A percentile compares a stretch with the other conserved stretches of the same genome.
Evolutionary conservation across 2,113 vertebrate genomes (phyloP).

Genomic region (Asarcornis scutulata): DNA sequence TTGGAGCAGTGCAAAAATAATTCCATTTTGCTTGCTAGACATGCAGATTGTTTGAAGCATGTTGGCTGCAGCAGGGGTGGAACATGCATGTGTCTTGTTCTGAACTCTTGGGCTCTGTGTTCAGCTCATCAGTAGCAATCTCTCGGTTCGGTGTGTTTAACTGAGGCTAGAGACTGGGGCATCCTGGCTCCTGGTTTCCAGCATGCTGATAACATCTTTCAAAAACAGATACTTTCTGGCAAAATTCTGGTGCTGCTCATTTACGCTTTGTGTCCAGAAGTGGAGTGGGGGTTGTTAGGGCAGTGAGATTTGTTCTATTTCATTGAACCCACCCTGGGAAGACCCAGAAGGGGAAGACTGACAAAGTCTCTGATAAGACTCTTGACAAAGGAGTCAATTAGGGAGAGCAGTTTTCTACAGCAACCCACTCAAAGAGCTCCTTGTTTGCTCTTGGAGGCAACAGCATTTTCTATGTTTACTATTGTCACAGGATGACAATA

Average conservation of each 20-base stretch:
- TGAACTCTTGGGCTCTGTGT: neutral
- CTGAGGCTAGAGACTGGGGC: neutral
- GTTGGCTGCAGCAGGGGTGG: accelerated
- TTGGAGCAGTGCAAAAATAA: neutral
- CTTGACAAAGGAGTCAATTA: neutral
- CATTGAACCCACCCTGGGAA: neutral
- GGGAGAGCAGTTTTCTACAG: neutral
- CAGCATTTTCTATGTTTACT: neutral
- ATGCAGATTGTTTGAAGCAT: neutral
- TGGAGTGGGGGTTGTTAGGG: neutral
- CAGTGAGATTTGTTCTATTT: neutral
- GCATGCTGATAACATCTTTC: neutral
- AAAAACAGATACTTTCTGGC: neutral
- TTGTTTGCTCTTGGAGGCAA: neutral
- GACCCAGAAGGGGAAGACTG: neutral
- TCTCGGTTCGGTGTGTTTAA: neutral
- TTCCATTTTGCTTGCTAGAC: neutral
- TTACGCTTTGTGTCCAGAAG: neutral
- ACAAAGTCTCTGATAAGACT: neutral
- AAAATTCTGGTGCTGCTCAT: neutral
- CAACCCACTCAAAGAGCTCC: neutral
- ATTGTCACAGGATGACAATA: neutral
- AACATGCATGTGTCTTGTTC: neutral
- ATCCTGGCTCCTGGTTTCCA: neutral
- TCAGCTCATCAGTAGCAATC: neutral